These are phyloP conservation scores for Ceratina japonica DNA, from an alignment of 1,140 invertebrate genomes.

Conservation along the genomic window DNA sequence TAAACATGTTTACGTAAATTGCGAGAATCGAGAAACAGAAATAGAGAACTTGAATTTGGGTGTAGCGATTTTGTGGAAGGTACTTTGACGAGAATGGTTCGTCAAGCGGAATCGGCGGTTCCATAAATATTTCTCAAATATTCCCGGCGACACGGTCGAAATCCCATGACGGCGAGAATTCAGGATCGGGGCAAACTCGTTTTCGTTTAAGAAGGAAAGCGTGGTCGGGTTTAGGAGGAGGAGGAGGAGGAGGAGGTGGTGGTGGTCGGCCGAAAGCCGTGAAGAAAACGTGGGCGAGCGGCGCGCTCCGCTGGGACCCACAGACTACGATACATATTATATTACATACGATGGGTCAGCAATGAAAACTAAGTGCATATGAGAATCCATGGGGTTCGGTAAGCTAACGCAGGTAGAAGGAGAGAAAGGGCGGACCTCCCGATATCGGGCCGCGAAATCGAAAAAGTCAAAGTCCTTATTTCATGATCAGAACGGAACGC, in stretches of 20 bases:
- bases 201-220: conserved; percentile 55
- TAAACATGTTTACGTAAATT: too few species aligned
- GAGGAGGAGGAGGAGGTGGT: not conserved
- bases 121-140: conserved; percentile 1
- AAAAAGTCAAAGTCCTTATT: conserved; percentile 43
- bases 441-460: conserved; percentile 48
- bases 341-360: conserved; percentile 74
- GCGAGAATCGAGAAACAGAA: too few species aligned
- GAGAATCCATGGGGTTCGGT: conserved; percentile 77
- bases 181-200: conserved; percentile 44
- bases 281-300: conserved; percentile 57
- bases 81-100: too few species aligned
- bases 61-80: too few species aligned
- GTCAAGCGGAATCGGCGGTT: not conserved
- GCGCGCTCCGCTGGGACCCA: conserved; percentile 72
- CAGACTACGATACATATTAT: conserved; percentile 78
- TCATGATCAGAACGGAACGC: conserved; percentile 40
- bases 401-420: conserved; percentile 22
- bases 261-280: conserved; percentile 45
- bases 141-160: not conserved
- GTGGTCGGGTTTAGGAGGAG: conserved; percentile 49
- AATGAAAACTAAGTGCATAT: conserved; percentile 80
- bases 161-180: conserved; percentile 21
- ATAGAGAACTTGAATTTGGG: too few species aligned
- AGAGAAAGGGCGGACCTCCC: not conserved